Percentiles rank a stretch among this genome's conserved stretches.
Conservation (phyloP, 2,888 invertebrate species). For the Andrena haemorrhoa region DNA sequence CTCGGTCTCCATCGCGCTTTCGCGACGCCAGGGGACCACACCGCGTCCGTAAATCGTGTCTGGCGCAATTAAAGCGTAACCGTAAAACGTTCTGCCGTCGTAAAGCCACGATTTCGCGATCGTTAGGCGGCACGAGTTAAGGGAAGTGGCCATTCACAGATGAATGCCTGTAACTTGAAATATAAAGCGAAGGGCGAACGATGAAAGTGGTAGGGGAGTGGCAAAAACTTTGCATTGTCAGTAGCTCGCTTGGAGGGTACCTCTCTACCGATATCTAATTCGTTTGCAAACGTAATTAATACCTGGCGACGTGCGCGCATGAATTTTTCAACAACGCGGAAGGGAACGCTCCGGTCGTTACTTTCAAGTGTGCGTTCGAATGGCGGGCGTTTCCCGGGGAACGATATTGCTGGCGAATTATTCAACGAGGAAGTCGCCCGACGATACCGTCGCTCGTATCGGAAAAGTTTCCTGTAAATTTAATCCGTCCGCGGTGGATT, state of each 20-base stretch:
- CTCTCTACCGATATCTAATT: neutral
- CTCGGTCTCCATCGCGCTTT: neutral
- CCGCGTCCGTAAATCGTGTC: constrained; percentile 14
- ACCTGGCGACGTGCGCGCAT: neutral
- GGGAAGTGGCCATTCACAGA: neutral
- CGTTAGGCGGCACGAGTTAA: constrained; percentile 7
- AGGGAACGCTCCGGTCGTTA: neutral
- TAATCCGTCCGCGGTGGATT: neutral
- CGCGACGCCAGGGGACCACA: neutral
- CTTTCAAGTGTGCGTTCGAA: neutral
- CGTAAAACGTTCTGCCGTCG: constrained; percentile 2
- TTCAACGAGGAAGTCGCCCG: neutral
- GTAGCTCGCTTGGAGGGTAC: neutral
- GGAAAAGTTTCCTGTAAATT: constrained; percentile 26
- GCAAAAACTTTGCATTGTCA: neutral
- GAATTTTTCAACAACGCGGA: constrained; percentile 2
- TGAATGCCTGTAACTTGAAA: neutral
- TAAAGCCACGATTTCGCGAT: constrained; percentile 14
- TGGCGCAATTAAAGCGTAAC: constrained; percentile 21
- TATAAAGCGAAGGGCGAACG: neutral
- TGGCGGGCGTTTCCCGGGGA: neutral
- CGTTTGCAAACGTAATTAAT: neutral
- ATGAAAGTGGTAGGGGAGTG: neutral
- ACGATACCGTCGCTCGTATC: constrained; percentile 8
- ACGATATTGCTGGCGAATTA: constrained; percentile 9